These are phyloP conservation scores for Eretmochelys imbricata DNA, from an alignment of 2,113 vertebrate genomes.

Conservation along the genomic window DNA sequence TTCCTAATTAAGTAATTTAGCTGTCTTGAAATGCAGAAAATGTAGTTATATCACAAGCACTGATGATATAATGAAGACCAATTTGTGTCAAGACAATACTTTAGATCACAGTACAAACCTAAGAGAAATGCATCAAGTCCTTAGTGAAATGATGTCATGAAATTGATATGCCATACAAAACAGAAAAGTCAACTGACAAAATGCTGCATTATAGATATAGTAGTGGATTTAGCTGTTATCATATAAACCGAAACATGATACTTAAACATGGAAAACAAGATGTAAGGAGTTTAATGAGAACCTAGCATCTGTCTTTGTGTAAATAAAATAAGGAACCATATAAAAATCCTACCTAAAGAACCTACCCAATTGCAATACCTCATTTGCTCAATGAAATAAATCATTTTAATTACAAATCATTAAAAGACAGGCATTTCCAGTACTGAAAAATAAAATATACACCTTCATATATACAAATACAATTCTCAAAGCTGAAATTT, in stretches of 20 bases:
- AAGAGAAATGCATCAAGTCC: background rate
- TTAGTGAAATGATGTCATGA: background rate
- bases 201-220: background rate
- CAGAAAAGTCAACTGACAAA: background rate
- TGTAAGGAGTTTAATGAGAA: background rate
- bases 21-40: background rate
- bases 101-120: rapidly evolving
- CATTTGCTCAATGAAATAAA: background rate
- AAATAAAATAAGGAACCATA: background rate
- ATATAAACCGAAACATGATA: background rate
- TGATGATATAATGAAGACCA: background rate
- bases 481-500: background rate
- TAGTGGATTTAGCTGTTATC: background rate
- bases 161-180: background rate
- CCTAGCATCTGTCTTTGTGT: background rate
- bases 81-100: rapidly evolving
- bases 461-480: background rate
- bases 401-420: background rate
- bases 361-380: background rate
- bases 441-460: background rate
- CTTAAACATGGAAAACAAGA: background rate
- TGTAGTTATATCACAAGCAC: background rate
- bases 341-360: background rate
- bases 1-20: background rate
- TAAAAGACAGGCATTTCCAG: background rate